A percentile compares a stretch with the other conserved stretches of the same genome.
These are phyloP conservation scores for Calliphora vomitoria DNA, from an alignment of 2,888 invertebrate genomes.

Conservation along the genomic window DNA sequence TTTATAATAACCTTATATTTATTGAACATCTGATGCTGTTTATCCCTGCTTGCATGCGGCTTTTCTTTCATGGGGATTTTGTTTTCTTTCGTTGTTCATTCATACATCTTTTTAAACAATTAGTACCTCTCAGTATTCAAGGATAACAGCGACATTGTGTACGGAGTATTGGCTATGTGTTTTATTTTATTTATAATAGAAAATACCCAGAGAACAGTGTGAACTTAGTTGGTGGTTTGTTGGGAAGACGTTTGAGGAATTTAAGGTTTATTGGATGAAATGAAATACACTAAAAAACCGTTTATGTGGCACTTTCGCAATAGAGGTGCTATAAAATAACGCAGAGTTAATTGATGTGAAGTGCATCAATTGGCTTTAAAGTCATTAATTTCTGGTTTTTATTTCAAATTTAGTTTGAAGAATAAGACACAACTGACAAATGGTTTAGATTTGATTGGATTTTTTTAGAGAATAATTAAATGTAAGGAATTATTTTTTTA, in stretches of 20 bases:
- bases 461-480: no score
- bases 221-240: background rate
- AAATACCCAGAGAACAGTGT: background rate
- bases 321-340: background rate
- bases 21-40: conserved; percentile 27
- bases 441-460: no score
- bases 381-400: no score
- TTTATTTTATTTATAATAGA: background rate
- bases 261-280: background rate
- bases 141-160: background rate
- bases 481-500: no score
- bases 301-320: background rate
- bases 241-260: background rate
- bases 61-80: background rate
- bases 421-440: no score
- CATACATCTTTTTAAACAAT: background rate
- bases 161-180: background rate
- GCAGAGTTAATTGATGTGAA: conserved; percentile 1
- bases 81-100: background rate
- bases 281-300: background rate
- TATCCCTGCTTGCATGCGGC: background rate
- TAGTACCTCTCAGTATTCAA: conserved; percentile 15
- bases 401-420: no score
- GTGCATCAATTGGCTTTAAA: no score
- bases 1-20: no score